Evolutionary conservation across 1,140 invertebrate genomes (phyloP).

Genomic region (Drosophila persimilis): DNA sequence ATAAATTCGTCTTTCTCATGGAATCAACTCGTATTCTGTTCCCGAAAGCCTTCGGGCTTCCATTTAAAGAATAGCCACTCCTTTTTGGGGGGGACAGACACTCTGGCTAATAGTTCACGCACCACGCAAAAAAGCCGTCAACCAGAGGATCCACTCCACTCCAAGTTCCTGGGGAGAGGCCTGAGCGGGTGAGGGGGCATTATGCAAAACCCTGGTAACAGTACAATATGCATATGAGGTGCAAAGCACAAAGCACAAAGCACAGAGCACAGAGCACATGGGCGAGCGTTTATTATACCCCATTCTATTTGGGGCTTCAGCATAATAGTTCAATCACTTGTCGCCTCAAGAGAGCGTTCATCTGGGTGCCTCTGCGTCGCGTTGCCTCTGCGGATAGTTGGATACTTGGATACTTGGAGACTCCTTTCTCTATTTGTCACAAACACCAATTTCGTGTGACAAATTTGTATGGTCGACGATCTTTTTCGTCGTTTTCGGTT

Average conservation of each 20-base stretch:
- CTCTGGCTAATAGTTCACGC: slow-evolving; percentile 42
- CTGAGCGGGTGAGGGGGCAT: background rate
- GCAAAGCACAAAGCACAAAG: background rate
- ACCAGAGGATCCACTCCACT: slow-evolving; percentile 1
- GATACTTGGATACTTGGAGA: too few species aligned
- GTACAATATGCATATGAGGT: slow-evolving; percentile 57
- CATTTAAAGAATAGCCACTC: slow-evolving; percentile 21
- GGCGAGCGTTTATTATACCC: slow-evolving; percentile 52
- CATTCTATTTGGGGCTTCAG: slow-evolving; percentile 44
- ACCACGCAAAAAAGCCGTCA: slow-evolving; percentile 4
- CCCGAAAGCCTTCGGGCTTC: slow-evolving; percentile 2
- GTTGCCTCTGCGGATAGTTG: background rate
- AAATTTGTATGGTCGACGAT: slow-evolving; percentile 74
- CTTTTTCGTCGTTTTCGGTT: slow-evolving; percentile 22
- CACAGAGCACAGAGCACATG: background rate
- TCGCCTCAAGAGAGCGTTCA: slow-evolving; percentile 54
- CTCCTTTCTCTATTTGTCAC: slow-evolving; percentile 72
- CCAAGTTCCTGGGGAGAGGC: background rate
- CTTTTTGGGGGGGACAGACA: slow-evolving; percentile 11
- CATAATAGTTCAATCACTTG: slow-evolving; percentile 80
- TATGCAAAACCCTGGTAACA: slow-evolving; percentile 36
- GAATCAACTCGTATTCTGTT: too few species aligned
- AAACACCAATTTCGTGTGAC: slow-evolving; percentile 81
- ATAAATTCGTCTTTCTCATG: too few species aligned
- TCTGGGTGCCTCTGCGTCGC: slow-evolving; percentile 11